Evolutionary conservation across 2,113 vertebrate species (phyloP).

Genomic region (Ciconia boyciana): DNA sequence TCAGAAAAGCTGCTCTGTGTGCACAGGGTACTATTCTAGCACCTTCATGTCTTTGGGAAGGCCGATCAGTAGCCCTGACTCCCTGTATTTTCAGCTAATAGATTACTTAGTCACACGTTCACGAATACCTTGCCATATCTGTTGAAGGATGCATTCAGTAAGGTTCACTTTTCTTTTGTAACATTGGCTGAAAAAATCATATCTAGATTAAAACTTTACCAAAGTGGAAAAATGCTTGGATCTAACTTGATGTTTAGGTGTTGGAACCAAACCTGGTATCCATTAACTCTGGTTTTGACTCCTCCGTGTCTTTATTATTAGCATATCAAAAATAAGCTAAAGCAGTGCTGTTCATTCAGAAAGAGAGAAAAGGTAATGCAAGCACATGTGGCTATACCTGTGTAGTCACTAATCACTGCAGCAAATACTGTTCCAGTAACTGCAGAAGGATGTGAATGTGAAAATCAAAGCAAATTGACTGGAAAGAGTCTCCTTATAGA

Average conservation of each 20-base stretch:
- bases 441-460: neutral
- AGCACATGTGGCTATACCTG: neutral
- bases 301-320: rapidly evolving
- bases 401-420: neutral
- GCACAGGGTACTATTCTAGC: neutral
- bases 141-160: neutral
- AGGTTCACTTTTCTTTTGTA: neutral
- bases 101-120: neutral
- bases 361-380: neutral
- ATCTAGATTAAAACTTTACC: neutral
- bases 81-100: neutral
- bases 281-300: neutral
- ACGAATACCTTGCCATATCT: neutral
- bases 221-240: neutral
- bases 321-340: neutral
- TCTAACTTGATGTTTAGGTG: neutral
- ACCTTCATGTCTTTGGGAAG: neutral
- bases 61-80: neutral
- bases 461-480: neutral
- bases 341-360: neutral
- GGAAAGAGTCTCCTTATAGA: neutral
- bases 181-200: neutral
- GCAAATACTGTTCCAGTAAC: neutral
- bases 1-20: neutral
- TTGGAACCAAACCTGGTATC: neutral